A percentile compares a stretch with the other conserved stretches of the same genome.
Evolutionary conservation across 1,140 invertebrate genomes (phyloP).

Genomic region (Apis dorsata): DNA sequence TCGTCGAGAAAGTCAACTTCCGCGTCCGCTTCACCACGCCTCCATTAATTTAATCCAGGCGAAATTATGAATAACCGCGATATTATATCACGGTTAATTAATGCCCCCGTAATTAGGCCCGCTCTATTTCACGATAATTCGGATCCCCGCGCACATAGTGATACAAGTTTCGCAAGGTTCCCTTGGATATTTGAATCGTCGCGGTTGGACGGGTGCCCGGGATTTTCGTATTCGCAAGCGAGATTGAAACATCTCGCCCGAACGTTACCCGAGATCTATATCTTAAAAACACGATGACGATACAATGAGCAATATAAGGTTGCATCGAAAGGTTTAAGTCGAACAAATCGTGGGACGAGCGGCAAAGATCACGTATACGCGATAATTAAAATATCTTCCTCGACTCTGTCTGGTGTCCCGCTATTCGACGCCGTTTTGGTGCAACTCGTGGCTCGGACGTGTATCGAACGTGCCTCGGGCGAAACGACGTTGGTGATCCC

Average conservation of each 20-base stretch:
- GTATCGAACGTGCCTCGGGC: slow-evolving; percentile 70
- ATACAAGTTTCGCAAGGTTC: background rate
- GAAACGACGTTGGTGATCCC: slow-evolving; percentile 75
- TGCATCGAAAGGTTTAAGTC: background rate
- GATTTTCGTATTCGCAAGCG: no score
- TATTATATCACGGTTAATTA: slow-evolving; percentile 29
- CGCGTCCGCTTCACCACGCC: background rate
- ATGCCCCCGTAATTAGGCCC: slow-evolving; percentile 19
- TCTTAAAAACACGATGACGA: background rate
- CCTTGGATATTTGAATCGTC: no score
- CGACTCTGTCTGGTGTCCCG: slow-evolving; percentile 55
- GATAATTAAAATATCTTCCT: slow-evolving; percentile 75
- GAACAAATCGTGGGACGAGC: background rate
- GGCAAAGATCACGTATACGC: slow-evolving; percentile 67
- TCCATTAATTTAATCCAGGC: no score
- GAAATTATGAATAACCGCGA: slow-evolving; percentile 12
- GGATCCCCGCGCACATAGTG: background rate
- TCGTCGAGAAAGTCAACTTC: background rate
- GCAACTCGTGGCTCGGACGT: slow-evolving; percentile 55
- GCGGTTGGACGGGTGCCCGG: no score
- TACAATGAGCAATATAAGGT: no score
- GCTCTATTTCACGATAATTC: background rate
- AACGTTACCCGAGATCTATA: no score
- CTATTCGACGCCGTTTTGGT: slow-evolving; percentile 68
- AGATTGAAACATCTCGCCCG: no score